Base-by-base conservation (phyloP, 2,888 invertebrate genomes). In the Euphydryas editha region DNA sequence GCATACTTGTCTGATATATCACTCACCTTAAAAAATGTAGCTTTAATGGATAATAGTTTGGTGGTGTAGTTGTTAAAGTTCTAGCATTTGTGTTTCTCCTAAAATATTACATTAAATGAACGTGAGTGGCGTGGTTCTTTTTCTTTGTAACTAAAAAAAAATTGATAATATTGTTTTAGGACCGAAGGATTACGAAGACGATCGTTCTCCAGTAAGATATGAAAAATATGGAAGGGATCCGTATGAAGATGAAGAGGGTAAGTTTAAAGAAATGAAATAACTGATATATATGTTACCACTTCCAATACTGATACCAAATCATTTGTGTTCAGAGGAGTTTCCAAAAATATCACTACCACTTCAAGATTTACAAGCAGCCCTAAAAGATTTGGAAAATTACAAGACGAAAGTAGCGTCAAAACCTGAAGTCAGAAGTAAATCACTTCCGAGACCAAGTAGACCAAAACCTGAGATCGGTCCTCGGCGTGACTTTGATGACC, bases 271-370 rank as follows among this genome's bases (percentile, higher is more conserved):
- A 30, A 8, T 30, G 30, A 30, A 30, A 8, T 30, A 30, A 30
- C 8, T 7, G 30, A 30, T 5, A 30, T 30, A 8, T 2, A 30
- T 8, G n/a, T 30, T 46, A 10, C 1, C 37, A 18, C 17, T 2
- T 20, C 36, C 1, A 13, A 15, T 18, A 13, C 15, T n/a, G 24
- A 10, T 44, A 47, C 47, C 20, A 47, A 20, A 18, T 46, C 21
- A 6, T 20, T 24, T 15, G 17, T 42, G 37, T 78, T 2, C 82
- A 90, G 92, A 83, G 39, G 85, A 87, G 0, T 92, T 90, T 30
- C 92, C 90, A n/a, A 90, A 86, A 74, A 89, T 93, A 68, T 88
- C 91, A 0, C 77, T 92, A 2, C 92, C 92, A 0, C 72, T 92
- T 4, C 87, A 88, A 82, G 92, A 93, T 68, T 74, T 92, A n/a